These are phyloP conservation scores for Diploptera punctata DNA, from an alignment of 2,888 invertebrate species.

Conservation along the genomic window DNA sequence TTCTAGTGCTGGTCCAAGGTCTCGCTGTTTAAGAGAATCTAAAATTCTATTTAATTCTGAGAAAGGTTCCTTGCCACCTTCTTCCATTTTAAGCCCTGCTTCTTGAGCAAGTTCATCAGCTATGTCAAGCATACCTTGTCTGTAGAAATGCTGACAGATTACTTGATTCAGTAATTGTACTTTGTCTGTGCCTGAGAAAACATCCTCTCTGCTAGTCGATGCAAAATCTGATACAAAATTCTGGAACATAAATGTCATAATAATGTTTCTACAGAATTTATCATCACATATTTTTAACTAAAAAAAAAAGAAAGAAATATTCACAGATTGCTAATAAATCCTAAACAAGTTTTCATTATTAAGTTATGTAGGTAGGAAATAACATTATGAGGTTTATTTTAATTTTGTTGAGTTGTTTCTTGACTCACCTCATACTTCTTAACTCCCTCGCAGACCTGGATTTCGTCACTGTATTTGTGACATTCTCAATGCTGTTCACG, in stretches of 20 bases:
- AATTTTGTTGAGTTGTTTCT: too few relatives aligned
- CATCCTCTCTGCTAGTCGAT: slow-evolving; percentile 84
- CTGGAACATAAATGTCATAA: slow-evolving; percentile 51
- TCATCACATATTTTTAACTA: neutral
- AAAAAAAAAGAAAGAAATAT: slow-evolving; percentile 20
- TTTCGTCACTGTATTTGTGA: too few relatives aligned
- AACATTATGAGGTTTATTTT: too few relatives aligned
- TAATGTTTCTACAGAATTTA: neutral
- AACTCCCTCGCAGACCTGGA: too few relatives aligned
- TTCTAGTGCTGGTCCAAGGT: slow-evolving; percentile 83
- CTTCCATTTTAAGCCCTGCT: slow-evolving; percentile 68
- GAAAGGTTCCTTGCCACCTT: slow-evolving; percentile 76
- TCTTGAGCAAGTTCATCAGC: slow-evolving; percentile 83
- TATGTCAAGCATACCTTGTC: slow-evolving; percentile 93
- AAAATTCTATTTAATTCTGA: slow-evolving; percentile 87
- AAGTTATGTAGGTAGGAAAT: too few relatives aligned
- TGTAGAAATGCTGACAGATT: slow-evolving; percentile 93
- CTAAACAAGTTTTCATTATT: too few relatives aligned
- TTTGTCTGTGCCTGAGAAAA: slow-evolving; percentile 75
- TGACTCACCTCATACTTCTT: too few relatives aligned
- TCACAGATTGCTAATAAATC: too few relatives aligned
- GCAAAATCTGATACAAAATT: slow-evolving; percentile 93
- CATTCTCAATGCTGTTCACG: too few relatives aligned
- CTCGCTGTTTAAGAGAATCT: slow-evolving; percentile 79
- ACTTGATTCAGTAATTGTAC: slow-evolving; percentile 80